Base-by-base conservation (phyloP, 2,113 vertebrate genomes). In the Serilophus lunatus region DNA sequence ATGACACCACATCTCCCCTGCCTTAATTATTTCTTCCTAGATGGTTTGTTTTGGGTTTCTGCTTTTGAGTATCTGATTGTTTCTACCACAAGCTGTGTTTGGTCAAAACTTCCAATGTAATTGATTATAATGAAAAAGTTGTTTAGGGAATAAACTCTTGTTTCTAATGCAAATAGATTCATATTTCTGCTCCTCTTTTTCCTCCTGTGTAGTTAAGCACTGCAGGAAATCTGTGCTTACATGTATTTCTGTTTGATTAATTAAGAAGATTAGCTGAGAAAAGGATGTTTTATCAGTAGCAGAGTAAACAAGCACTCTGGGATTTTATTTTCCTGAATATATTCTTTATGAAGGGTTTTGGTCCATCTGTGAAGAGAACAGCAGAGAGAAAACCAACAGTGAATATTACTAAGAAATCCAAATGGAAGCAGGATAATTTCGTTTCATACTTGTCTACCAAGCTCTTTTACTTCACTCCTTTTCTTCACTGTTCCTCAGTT, bases 241-340 rank as follows among this genome's bases (percentile, higher is more conserved):
- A 36, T 90, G 18, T 74, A 35, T 47, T 92, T 86, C 81, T 83
- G 13, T 71, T 84, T 70, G 31, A 91, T 95, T 93, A 92, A 91
- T 94, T 88, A 89, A 47, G 60, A 71, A 65, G 77, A 89, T 91
- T 50, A 77, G 36, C n/a, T 72, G 53, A 84, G 87, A 84, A 91
- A 74, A 70, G 13, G 9, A 1, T 79, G 31, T 38, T 90, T 92
- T 78, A 88, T 40, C 71, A 33, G 69, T 24, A 75, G 63, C 29
- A 93, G 77, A 85, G 87, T 66, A 89, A 94, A 79, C 4, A 12
- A 42, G 42, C 36, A 53, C 45, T 72, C 84, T 64, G 65, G 89
- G 61, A 57, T 29, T 88, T 82, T 66, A 38, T 91, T 87, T 61
- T 68, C 68, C 38, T 49, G 60, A 92, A 9, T 75, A 51, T 81